phyloP scores from a whole-genome alignment of 2,113 vertebrate species.

The Mohoua ochrocephala region DNA sequence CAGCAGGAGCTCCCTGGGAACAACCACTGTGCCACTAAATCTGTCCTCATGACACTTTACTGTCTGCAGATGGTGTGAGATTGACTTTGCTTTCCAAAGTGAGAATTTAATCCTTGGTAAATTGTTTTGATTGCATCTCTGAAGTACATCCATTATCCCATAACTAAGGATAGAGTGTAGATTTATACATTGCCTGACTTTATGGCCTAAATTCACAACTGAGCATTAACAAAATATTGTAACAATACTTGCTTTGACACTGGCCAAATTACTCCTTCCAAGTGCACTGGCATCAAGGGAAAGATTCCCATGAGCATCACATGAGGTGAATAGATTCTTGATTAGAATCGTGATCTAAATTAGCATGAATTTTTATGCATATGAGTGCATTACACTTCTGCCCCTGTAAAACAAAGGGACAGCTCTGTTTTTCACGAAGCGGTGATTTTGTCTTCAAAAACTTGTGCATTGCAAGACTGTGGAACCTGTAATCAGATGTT shows the following conservation, averaged over 20 bases:
- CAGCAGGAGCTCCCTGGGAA: conserved; percentile 38
- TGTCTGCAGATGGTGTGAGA: conserved; percentile 45
- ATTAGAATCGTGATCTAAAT: not conserved
- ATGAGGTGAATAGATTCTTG: not conserved
- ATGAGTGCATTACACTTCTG: not conserved
- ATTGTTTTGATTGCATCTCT: not conserved
- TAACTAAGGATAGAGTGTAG: not conserved
- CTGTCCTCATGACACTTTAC: conserved; percentile 23
- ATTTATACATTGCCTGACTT: not conserved
- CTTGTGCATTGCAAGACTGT: not conserved
- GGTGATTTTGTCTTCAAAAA: not conserved
- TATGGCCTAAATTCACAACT: not conserved
- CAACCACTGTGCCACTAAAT: conserved; percentile 14
- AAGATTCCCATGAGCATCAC: not conserved
- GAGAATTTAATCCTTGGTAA: not conserved
- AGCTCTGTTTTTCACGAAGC: not conserved
- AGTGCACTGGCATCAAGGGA: not conserved
- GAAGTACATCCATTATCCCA: not conserved
- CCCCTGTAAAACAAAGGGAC: not conserved
- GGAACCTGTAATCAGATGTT: not conserved
- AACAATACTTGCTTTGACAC: not conserved
- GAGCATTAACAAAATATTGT: not conserved
- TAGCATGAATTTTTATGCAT: not conserved
- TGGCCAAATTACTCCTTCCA: not conserved
- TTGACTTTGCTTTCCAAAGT: conserved; percentile 9